Percentiles rank a stretch among this genome's conserved stretches.
Conservation (phyloP, 2,113 vertebrate species). For the Caranx ignobilis region DNA sequence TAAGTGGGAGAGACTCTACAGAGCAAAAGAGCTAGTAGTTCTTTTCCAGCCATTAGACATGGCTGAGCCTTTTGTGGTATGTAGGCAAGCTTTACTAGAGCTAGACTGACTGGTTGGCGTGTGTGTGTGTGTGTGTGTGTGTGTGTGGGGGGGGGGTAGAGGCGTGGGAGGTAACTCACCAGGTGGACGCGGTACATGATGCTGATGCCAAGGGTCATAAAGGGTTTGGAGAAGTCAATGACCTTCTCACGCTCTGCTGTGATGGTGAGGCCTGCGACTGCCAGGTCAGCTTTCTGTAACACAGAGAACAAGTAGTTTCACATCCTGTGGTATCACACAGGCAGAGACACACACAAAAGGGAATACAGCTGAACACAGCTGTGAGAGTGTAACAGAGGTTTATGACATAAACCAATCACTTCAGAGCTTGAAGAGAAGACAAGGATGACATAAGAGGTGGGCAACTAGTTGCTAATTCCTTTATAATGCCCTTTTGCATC, state of each 20-base stretch:
- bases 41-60: conserved; percentile 62
- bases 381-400: background rate
- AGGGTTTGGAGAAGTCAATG: conserved; percentile 99
- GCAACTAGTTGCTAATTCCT: conserved; percentile 33
- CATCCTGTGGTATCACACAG: conserved; percentile 10
- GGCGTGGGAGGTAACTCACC: conserved; percentile 85
- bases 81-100: conserved; percentile 15
- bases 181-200: conserved; percentile 98
- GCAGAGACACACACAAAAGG: background rate
- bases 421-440: conserved; percentile 7
- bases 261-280: conserved; percentile 95
- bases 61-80: conserved; percentile 26
- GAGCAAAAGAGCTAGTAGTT: conserved; percentile 31
- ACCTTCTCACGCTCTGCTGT: conserved; percentile 97
- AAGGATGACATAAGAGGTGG: conserved; percentile 35
- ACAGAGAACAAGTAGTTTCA: conserved; percentile 23
- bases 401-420: conserved; percentile 35
- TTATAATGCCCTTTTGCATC: conserved; percentile 54
- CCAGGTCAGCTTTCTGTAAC: conserved; percentile 96
- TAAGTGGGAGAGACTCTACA: conserved; percentile 28
- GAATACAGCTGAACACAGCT: background rate
- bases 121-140: too few relatives aligned
- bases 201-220: conserved; percentile 98
- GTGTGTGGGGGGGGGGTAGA: background rate
- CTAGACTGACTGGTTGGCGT: background rate